Percentiles rank a stretch among this genome's conserved stretches.
These are phyloP conservation scores for Callosobruchus maculatus DNA, from an alignment of 2,888 invertebrate genomes.

Conservation along the genomic window DNA sequence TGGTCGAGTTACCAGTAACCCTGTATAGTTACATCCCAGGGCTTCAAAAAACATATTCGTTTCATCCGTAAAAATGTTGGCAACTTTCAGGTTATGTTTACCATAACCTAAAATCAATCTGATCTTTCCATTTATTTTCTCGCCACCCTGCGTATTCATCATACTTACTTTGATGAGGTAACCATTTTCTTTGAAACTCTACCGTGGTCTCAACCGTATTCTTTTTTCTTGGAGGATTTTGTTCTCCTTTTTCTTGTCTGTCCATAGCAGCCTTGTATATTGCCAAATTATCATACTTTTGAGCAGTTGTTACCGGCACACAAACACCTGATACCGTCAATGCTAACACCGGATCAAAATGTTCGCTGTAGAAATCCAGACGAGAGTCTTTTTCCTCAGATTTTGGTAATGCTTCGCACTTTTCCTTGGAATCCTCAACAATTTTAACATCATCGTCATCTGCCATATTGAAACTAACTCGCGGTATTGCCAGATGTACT, in stretches of 20 bases:
- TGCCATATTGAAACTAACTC: constrained; percentile 1
- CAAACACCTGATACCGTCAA: constrained; percentile 58
- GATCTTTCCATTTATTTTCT: neutral
- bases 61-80: too few species aligned
- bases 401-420: constrained; percentile 21
- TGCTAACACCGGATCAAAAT: constrained; percentile 69
- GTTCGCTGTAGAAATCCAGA: constrained; percentile 55
- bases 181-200: constrained; percentile 42
- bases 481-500: neutral
- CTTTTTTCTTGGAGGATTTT: neutral
- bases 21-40: too few species aligned
- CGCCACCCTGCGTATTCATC: neutral
- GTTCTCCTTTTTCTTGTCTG: neutral
- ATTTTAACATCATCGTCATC: neutral
- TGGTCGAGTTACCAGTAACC: too few species aligned
- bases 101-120: neutral
- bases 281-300: constrained; percentile 65
- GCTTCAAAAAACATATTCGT: too few species aligned
- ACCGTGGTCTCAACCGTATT: neutral
- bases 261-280: constrained; percentile 54
- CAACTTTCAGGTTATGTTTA: neutral
- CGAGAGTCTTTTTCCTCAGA: constrained; percentile 45
- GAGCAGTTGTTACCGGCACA: constrained; percentile 57
- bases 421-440: constrained; percentile 3
- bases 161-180: constrained; percentile 52